Evolutionary conservation across 1,140 invertebrate species (phyloP), one percentile per base, ranked within the genome.

Genomic region (Drosophila equinoxialis): DNA sequence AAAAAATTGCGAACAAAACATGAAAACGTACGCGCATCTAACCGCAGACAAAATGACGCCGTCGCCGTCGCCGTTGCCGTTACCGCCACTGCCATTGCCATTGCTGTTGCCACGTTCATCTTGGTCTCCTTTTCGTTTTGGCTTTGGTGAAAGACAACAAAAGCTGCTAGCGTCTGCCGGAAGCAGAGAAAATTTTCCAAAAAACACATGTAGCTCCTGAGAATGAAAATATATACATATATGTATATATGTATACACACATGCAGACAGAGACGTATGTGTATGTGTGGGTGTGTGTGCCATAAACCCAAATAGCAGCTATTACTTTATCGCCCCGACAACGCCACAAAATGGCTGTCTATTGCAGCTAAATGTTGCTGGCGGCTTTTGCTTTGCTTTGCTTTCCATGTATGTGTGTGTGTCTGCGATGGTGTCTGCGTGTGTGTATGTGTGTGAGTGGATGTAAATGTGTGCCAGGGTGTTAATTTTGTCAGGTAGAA

Each of bases 11-110:
- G 68, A 68, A 57, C 76, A 78, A 78, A 78, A 74, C 76, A 79
- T 79, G 77, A 66, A 89, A 87, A 83, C 82, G 83, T 86, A 89
- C 80, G 80, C 86, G 84, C 77, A 80, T 77, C 84, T 89, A 84
- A 84, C 77, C 84, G 74, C 84, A 89, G 84, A 89, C 84, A 84
- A 89, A 89, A 78, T 90, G 84, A 89, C 81, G 84, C 80, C 76
- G 54, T 37, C 33, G 30, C 48, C 59, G 61, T 39, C 17, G 14
- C 35, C 23, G 42, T 17, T 30, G n/a, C 10, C 14, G 13, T 14
- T 65, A 35, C 66, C 48, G 54, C 51, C 14, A 37, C 60, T 71
- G 42, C 42, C 14, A 14, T 14, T 17, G 42, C 42, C 14, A 14
- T 45, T 13, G 13, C 13, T 7, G 42, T 45, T 14, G 57, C 57